Base-by-base conservation (phyloP, 2,888 invertebrate species). In the Melanostoma mellinum region DNA sequence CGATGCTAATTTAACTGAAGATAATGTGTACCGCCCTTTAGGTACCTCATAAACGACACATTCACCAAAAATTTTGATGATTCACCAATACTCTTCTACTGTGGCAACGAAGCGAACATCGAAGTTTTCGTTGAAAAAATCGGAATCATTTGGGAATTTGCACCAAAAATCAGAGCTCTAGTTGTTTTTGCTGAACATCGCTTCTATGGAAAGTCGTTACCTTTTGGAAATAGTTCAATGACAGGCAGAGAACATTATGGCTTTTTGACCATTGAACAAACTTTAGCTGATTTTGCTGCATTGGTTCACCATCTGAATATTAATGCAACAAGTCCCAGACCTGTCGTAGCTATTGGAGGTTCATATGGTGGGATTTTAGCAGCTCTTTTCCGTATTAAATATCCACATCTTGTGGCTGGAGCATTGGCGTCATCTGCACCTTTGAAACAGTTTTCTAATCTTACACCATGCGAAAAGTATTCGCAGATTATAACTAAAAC, bases 351-450 rank as follows among this genome's bases (percentile, higher is more conserved):
- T 1, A 94, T 95, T 90, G 95, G 95, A 71, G 95, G 99, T 0
- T 98, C 98, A 0, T 99, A 99, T 90, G 99, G 99, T 0, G 99
- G 99, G 36, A 99, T 99, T 98, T 91, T 99, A 36, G 93, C 99
- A 0, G 96, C 98, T 0, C 99, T 98, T 96, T 93, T 99, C 88
- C 94, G 99, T 46, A 96, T 98, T 90, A 99, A 99, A 91, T 99
- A 99, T 92, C 98, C 99, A 0, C 96, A 97, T 88, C 89, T 97
- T 35, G 94, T 98, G 5, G 92, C 93, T 38, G 99, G 99, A 0
- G 95, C 99, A 1, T 94, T 99, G 81, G 98, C 99, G 3, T 94
- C 97, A 2, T 98, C 97, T 35, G 99, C 98, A 0, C 99, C 97
- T 0, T 94, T 98, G 86, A 94, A 95, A 91, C 97, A 96, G 92